Conservation (phyloP, 2,113 vertebrate species). For the Lanius ludovicianus region DNA sequence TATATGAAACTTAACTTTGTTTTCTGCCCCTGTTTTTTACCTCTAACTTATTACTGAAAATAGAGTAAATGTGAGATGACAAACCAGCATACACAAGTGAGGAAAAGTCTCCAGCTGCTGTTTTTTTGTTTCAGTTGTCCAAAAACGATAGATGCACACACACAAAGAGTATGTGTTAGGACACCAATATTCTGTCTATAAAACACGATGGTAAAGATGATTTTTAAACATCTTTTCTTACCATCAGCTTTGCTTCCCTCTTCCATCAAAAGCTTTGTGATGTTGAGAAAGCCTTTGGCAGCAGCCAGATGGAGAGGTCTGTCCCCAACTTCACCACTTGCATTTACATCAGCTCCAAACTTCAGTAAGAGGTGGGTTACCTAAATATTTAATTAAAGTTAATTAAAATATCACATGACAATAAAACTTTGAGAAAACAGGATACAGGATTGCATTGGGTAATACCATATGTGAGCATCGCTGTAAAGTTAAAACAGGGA, state of each 20-base stretch:
- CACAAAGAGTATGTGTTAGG: accelerated
- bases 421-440: neutral
- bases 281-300: conserved; percentile 88
- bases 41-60: neutral
- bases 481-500: neutral
- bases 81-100: neutral
- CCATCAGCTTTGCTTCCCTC: conserved; percentile 87
- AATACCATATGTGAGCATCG: accelerated
- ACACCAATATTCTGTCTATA: neutral
- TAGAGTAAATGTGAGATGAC: accelerated
- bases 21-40: neutral
- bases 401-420: neutral
- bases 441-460: neutral
- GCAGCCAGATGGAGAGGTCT: conserved; percentile 90
- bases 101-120: neutral
- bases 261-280: conserved; percentile 85
- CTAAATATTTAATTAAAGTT: conserved; percentile 61
- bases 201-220: neutral
- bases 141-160: neutral
- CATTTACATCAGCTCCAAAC: conserved; percentile 89
- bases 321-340: conserved; percentile 91
- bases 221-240: conserved; percentile 57
- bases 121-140: neutral
- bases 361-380: conserved; percentile 86
- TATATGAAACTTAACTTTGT: neutral